Percentiles rank a stretch among this genome's conserved stretches.
These are phyloP conservation scores for Campoletis raptor DNA, from an alignment of 2,888 invertebrate genomes.

Conservation along the genomic window DNA sequence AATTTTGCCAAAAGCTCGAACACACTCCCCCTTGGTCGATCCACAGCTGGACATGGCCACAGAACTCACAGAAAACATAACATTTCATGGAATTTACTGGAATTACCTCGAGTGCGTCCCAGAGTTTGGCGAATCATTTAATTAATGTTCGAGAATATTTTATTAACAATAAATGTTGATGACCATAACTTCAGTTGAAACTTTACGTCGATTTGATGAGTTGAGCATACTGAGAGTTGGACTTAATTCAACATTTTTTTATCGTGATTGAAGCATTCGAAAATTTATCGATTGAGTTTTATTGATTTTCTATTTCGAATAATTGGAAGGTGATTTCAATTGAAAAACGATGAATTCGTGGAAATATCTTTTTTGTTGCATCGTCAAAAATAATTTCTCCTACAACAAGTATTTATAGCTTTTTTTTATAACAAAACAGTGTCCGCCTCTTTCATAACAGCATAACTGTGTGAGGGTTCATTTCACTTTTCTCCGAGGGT, in stretches of 20 bases:
- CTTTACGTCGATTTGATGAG: not conserved
- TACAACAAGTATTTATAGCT: not conserved
- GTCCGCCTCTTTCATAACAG: not conserved
- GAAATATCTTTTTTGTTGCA: not conserved
- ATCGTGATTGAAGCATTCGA: too few relatives aligned
- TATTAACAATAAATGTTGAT: too few relatives aligned
- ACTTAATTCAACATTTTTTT: too few relatives aligned
- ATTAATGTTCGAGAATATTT: too few relatives aligned
- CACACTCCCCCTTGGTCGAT: slow-evolving; percentile 32
- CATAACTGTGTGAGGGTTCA: not conserved
- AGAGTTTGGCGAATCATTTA: not conserved
- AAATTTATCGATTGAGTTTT: too few relatives aligned
- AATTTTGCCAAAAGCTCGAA: slow-evolving; percentile 73
- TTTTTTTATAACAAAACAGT: not conserved
- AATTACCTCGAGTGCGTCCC: not conserved
- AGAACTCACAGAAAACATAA: not conserved
- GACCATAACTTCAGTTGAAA: not conserved
- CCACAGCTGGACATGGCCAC: not conserved
- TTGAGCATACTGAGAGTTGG: not conserved
- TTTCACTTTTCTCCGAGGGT: slow-evolving; percentile 14
- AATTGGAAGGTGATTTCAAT: too few relatives aligned
- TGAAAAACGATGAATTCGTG: not conserved
- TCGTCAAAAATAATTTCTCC: not conserved
- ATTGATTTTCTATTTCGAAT: too few relatives aligned
- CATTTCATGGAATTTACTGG: not conserved